Conservation (phyloP, 2,888 invertebrate species). For the Phaedon cochleariae region DNA sequence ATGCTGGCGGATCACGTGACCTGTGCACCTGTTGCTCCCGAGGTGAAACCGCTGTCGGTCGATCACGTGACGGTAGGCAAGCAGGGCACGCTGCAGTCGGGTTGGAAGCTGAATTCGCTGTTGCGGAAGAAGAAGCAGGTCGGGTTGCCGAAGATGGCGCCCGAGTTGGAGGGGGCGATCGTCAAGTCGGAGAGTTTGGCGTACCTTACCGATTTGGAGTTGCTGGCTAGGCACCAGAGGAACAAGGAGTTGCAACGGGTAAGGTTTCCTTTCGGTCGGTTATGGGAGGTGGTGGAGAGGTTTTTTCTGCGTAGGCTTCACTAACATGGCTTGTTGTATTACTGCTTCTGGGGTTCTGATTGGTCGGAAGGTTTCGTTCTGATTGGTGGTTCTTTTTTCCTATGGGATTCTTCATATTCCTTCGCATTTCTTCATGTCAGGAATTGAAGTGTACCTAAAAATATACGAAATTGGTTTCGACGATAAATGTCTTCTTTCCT, state of each 20-base stretch:
- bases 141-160: conserved; percentile 58
- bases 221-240: conserved; percentile 64
- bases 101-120: conserved; percentile 57
- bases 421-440: too few relatives aligned
- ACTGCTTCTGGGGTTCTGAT: conserved; percentile 22
- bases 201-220: conserved; percentile 63
- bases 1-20: conserved; percentile 9
- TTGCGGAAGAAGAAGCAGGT: conserved; percentile 58
- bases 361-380: too few relatives aligned
- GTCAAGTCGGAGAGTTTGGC: conserved; percentile 65
- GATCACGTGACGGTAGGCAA: too few relatives aligned
- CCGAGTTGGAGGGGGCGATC: conserved; percentile 64
- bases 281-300: conserved; percentile 19
- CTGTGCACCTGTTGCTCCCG: too few relatives aligned
- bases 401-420: too few relatives aligned
- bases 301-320: neutral
- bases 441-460: too few relatives aligned
- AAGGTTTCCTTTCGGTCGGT: conserved; percentile 55
- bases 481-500: too few relatives aligned
- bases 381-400: too few relatives aligned
- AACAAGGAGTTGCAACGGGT: conserved; percentile 65
- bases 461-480: too few relatives aligned
- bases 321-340: too few relatives aligned
- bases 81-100: conserved; percentile 28
- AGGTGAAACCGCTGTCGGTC: too few relatives aligned